A percentile compares a stretch with the other conserved stretches of the same genome.
phyloP scores from a whole-genome alignment of 2,113 vertebrate genomes.

The Upupa epops region DNA sequence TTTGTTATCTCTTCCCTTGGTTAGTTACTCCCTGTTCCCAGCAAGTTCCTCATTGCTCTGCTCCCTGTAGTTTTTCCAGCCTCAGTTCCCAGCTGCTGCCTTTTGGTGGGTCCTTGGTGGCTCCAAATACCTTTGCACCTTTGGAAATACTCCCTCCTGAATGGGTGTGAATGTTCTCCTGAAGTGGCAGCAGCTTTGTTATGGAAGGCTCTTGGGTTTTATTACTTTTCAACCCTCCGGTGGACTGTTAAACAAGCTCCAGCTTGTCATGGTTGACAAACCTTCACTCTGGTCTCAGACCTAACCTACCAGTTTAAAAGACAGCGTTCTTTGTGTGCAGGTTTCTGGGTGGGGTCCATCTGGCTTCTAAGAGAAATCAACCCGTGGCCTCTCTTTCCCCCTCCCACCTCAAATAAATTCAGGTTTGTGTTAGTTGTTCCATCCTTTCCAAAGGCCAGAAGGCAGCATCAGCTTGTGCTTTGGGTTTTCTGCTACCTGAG shows the following conservation, averaged over 20 bases:
- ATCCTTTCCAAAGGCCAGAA: neutral
- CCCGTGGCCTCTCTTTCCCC: neutral
- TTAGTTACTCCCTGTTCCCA: slow-evolving; percentile 14
- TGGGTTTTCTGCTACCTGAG: slow-evolving; percentile 3
- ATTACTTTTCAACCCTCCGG: slow-evolving; percentile 57
- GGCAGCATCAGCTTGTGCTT: neutral
- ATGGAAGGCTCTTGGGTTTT: slow-evolving; percentile 54
- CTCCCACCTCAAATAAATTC: neutral
- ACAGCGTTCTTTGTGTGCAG: slow-evolving; percentile 51
- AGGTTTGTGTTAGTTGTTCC: slow-evolving; percentile 41
- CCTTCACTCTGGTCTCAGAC: slow-evolving; percentile 60
- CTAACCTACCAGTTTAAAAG: slow-evolving; percentile 69
- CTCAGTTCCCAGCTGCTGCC: neutral
- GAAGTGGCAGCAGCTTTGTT: slow-evolving; percentile 52
- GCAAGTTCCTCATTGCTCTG: neutral
- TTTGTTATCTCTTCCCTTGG: slow-evolving; percentile 43
- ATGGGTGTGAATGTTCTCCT: slow-evolving; percentile 42
- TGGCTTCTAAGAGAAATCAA: slow-evolving; percentile 21
- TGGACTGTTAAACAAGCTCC: slow-evolving; percentile 43
- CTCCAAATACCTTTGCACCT: neutral
- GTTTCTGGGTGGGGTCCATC: slow-evolving; percentile 61
- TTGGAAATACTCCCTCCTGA: neutral
- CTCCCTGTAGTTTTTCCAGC: neutral
- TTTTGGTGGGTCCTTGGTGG: neutral
- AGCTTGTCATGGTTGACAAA: slow-evolving; percentile 68